These are phyloP conservation scores for Callithrix jacchus DNA, from an alignment of 2,113 vertebrate species.

Conservation along the genomic window DNA sequence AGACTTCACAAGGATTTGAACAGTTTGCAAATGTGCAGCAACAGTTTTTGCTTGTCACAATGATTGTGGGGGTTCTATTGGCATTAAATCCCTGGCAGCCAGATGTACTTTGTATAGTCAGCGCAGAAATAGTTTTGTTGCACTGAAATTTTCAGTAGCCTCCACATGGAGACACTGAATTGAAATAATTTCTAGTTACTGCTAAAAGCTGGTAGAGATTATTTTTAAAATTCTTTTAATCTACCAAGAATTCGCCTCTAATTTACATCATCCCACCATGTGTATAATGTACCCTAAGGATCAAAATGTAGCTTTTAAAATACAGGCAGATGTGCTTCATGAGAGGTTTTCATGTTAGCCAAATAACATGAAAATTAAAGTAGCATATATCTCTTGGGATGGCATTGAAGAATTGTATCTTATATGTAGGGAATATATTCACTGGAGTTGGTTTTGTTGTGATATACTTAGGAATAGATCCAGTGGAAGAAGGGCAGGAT, in stretches of 20 bases:
- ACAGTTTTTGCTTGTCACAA: not conserved
- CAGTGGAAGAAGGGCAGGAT: not conserved
- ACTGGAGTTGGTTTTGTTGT: not conserved
- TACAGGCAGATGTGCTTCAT: not conserved
- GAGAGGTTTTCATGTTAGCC: not conserved
- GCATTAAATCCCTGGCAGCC: not conserved
- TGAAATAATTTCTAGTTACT: not conserved
- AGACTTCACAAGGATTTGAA: not conserved
- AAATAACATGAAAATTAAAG: not conserved
- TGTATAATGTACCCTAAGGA: not conserved
- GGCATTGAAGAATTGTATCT: not conserved
- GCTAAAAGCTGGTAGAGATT: not conserved
- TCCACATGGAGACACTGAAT: not conserved
- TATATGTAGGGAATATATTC: not conserved
- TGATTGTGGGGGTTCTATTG: not conserved
- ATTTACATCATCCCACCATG: not conserved
- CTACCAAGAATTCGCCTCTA: not conserved
- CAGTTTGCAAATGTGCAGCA: not conserved
- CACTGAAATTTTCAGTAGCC: not conserved
- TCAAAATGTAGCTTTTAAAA: not conserved
- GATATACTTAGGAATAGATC: not conserved
- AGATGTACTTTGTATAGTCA: not conserved
- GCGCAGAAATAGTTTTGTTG: not conserved
- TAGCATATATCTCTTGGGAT: not conserved
- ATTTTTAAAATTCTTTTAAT: not conserved